phyloP scores from a whole-genome alignment of 2,888 invertebrate species.

The Celastrina argiolus region DNA sequence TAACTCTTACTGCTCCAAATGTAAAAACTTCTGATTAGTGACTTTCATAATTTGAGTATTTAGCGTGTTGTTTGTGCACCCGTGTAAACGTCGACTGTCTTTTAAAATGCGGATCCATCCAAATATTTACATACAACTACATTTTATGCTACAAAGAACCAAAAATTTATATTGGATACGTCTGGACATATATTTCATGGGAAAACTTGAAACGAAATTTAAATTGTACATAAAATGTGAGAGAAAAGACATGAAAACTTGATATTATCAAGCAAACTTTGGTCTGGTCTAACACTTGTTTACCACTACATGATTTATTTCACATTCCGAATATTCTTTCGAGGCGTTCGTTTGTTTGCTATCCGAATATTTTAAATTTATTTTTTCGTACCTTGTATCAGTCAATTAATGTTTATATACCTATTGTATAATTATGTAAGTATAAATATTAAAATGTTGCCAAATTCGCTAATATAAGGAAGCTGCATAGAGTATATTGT shows the following conservation, averaged over 20 bases:
- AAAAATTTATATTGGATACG: slow-evolving; percentile 21
- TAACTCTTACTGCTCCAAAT: no score
- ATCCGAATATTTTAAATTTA: background rate
- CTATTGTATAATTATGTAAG: slow-evolving; percentile 41
- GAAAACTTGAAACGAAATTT: slow-evolving; percentile 17
- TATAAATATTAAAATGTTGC: slow-evolving; percentile 71
- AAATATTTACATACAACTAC: slow-evolving; percentile 15
- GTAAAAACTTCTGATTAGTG: no score
- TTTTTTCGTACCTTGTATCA: slow-evolving; percentile 45
- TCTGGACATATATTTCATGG: slow-evolving; percentile 18
- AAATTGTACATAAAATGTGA: slow-evolving; percentile 17
- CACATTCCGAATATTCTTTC: slow-evolving; percentile 11
- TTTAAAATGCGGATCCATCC: slow-evolving; percentile 16
- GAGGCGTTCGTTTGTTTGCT: slow-evolving; percentile 11
- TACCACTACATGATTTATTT: slow-evolving; percentile 20
- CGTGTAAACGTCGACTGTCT: slow-evolving; percentile 2
- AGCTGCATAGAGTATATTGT: slow-evolving; percentile 66
- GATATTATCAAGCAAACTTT: slow-evolving; percentile 23
- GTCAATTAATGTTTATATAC: slow-evolving; percentile 66
- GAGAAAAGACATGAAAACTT: slow-evolving; percentile 21
- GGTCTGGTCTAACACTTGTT: slow-evolving; percentile 19
- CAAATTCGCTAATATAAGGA: slow-evolving; percentile 67
- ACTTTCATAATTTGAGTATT: background rate
- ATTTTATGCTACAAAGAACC: slow-evolving; percentile 6
- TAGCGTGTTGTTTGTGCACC: background rate